Base-by-base conservation (phyloP, 2,888 invertebrate species). In the Cantharis lateralis region DNA sequence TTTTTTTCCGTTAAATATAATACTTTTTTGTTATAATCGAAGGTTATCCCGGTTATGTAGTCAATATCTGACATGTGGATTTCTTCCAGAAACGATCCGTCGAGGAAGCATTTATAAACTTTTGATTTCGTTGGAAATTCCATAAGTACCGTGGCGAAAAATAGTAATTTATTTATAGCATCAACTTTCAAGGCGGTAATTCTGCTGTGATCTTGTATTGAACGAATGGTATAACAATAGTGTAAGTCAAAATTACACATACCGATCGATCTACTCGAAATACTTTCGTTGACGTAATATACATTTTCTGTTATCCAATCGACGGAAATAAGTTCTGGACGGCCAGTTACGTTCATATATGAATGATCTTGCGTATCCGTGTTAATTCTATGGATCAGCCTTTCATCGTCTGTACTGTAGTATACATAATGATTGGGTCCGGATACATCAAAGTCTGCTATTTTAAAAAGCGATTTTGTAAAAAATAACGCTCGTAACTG, bases 1-100 rank as follows among this genome's bases (percentile, higher is more conserved):
- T 91, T 90, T 74, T 91, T 91, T 86, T 97, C 96, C 0, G 93
- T 91, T 89, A 94, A 96, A 85, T 95, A 98, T 5, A 98, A 86
- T 20, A 91, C 86, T 81, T 91, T 89, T 83, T 90, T 89, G 82
- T 91, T 90, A 0, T 89, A 84, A 86, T 93, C 92, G 70, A 77
- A 88, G 80, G 82, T 90, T 80, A 86, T 88, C 70, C 82, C 91
- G 80, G 86, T 90, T 80, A 89, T 90, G 74, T 85, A 84, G 18
- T 85, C 85, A 5, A 72, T 61, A 15, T 72, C 32, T 0, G 78
- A 84, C 78, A 86, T 84, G 2, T 88, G 83, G 20, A 92, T 80
- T 84, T 91, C 89, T 20, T 85, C 85, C 7, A 85, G 82, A 62
- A 83, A 87, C 0, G 87, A 88, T 0, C 93, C 93, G 69, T 92